Conservation (phyloP, 1,140 invertebrate genomes). For the Theocolax elegans region DNA sequence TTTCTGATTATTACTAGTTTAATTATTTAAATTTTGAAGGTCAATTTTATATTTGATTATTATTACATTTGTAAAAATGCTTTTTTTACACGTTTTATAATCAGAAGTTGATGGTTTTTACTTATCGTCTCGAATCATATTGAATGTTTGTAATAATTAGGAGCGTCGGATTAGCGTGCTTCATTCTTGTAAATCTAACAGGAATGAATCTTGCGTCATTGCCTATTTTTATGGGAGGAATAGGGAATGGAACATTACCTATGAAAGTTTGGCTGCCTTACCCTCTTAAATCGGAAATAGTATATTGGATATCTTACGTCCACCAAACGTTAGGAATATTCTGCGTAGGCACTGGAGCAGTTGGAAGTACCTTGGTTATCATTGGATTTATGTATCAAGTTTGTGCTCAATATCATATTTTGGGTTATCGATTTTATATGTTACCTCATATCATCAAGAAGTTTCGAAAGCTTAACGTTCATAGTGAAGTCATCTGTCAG, state of each 20-base stretch:
- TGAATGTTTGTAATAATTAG: no score
- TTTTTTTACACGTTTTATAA: no score
- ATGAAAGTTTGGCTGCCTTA: slow-evolving; percentile 23
- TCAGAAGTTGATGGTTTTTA: no score
- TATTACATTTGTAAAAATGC: no score
- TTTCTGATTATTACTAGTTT: no score
- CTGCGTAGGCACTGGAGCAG: not conserved
- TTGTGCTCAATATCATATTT: slow-evolving; percentile 20
- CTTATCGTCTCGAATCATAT: no score
- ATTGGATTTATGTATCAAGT: slow-evolving; percentile 22
- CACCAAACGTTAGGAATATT: slow-evolving; percentile 17
- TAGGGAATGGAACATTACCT: not conserved
- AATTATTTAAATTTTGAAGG: no score
- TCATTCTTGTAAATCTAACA: slow-evolving; percentile 8
- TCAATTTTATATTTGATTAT: no score
- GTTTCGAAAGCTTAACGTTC: not conserved
- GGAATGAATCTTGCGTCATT: slow-evolving; percentile 2
- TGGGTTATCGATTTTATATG: not conserved
- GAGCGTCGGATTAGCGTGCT: slow-evolving; percentile 3
- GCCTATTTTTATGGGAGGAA: not conserved
- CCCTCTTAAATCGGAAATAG: not conserved
- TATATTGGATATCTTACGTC: slow-evolving; percentile 5
- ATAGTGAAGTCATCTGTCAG: not conserved
- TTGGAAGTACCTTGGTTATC: slow-evolving; percentile 18
- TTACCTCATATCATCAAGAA: not conserved